Evolutionary conservation across 2,797 vertebrate species (phyloP).

Genomic region (Saxicola maurus): DNA sequence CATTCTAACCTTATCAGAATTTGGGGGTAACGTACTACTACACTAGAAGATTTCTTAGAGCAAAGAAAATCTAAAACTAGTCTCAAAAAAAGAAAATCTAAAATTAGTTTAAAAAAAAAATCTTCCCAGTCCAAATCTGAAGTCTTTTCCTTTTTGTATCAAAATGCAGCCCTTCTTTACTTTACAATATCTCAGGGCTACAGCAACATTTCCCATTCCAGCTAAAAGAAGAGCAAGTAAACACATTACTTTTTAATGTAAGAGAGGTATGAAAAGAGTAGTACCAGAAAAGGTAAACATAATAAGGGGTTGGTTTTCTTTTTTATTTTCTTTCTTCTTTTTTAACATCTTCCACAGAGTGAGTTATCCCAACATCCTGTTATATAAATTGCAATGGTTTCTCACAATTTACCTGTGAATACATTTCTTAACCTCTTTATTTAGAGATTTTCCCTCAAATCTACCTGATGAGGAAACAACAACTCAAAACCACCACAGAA

Average conservation of each 20-base stretch:
- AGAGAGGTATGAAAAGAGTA: background rate
- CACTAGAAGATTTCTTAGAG: background rate
- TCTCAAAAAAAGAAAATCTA: background rate
- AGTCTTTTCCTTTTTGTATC: background rate
- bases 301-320: background rate
- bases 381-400: fast-evolving
- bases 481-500: background rate
- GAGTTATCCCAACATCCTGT: background rate
- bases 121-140: background rate
- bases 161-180: background rate
- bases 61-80: background rate
- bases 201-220: background rate
- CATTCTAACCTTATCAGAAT: background rate
- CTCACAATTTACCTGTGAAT: background rate
- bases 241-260: background rate
- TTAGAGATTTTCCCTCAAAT: background rate
- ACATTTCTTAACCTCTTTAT: background rate
- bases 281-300: background rate
- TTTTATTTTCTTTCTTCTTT: background rate
- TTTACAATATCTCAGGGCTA: background rate
- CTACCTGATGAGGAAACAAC: background rate
- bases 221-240: background rate
- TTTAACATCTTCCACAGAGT: background rate
- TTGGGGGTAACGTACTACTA: background rate
- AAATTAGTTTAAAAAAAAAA: background rate